Evolutionary conservation across 2,113 vertebrate genomes (phyloP), one percentile per base, ranked within the genome.

Genomic region (Gasterosteus nipponicus): DNA sequence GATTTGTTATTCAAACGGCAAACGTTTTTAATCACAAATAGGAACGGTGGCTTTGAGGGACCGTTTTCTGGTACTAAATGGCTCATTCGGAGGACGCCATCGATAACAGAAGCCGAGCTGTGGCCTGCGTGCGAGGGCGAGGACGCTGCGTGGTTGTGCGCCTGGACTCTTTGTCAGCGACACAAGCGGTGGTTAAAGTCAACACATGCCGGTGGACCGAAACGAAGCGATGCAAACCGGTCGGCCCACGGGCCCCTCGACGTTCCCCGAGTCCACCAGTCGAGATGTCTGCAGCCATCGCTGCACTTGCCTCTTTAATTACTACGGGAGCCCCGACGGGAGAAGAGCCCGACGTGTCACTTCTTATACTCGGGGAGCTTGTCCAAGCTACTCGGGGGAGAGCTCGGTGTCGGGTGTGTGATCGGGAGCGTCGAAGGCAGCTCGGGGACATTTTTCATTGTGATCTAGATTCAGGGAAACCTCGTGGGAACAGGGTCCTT

Each of bases 181-280:
- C 3, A 51, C 10, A 4, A 51, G 19, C 31, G n/a, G 10, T 4
- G 7, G 16, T 66, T 59, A 42, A 63, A 56, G 39, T 38, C 53
- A 69, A 46, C 54, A 38, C 31, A 5, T 4, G 44, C 15, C 22
- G 14, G 0, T 63, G 2, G n/a, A 44, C 33, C 14, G 69, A 10
- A 29, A 29, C 8, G 0, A 81, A 51, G 41, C 33, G 46, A 12
- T n/a, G 35, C 58, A 64, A 33, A 47, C 58, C 38, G 47, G 22
- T 6, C 38, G 49, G 60, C 61, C 60, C 22, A 57, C 16, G 9
- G 56, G 51, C 64, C 46, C 57, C 69, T 29, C 22, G 41, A 77
- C 80, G 83, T 91, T 86, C 83, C 84, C 84, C 56, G 60, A 67
- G 61, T 75, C 85, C 77, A 46, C 51, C 63, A 12, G 35, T 60